Evolutionary conservation across 2,797 vertebrate genomes (phyloP), one percentile per base, ranked within the genome.

Genomic region (Poecilia wingei): DNA sequence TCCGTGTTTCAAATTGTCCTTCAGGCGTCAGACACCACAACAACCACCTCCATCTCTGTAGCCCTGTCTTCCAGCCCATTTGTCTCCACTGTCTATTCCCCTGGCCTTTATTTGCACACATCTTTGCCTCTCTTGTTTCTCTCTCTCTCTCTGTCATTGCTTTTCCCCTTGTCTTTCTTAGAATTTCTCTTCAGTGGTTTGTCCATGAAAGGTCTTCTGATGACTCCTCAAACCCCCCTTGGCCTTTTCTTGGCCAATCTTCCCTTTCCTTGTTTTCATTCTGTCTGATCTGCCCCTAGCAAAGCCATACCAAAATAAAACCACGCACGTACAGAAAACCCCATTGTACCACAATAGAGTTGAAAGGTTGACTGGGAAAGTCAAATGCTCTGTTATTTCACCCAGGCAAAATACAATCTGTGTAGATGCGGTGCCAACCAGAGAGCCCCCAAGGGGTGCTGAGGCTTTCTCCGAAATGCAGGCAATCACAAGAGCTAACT

Each of bases 301-400:
- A 72, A 51, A 64, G 73, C 76, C 66, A 72, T 68, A 45, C 51
- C 74, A 76, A 43, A 81, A 31, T 53, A 41, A 73, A 72, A 79
- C 57, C 39, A 53, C 72, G 47, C 61, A 72, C 8, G 43, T 9
- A 75, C 75, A 25, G 25, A 70, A 59, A 85, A 83, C 36, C 59
- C 57, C 47, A 80, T 41, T 83, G 78, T 86, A 80, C 69, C 76
- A 71, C 46, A 85, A 76, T 82, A 71, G 78, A 90, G 81, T 71
- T 81, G 74, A 86, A 72, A 76, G 80, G 59, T 81, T 89, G 80
- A 76, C 81, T 81, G 79, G 66, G 79, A 89, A 85, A 92, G 87
- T 89, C 83, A 85, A 91, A 86, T 64, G 72, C 81, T 84, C 77
- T 90, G 84, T 87, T 88, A 84, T 90, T 87, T 73, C 82, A 80